Percentiles rank a stretch among this genome's conserved stretches.
Evolutionary conservation across 2,888 invertebrate genomes (phyloP).

Genomic region (Mayetiola destructor): DNA sequence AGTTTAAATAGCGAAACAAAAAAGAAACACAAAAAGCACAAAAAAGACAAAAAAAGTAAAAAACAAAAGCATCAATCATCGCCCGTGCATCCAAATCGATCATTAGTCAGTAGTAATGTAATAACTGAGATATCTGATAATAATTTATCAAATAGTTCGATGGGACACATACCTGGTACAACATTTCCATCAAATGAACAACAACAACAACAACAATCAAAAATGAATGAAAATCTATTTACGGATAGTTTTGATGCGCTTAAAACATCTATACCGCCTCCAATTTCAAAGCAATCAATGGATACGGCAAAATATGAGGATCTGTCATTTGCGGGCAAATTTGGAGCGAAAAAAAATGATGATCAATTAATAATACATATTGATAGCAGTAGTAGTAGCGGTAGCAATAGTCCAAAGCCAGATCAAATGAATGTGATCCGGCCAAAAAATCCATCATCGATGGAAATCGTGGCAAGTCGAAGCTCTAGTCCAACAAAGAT

Average conservation of each 20-base stretch:
- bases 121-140: background rate
- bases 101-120: background rate
- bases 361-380: slow-evolving; percentile 14
- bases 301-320: slow-evolving; percentile 20
- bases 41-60: slow-evolving; percentile 14
- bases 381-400: slow-evolving; percentile 13
- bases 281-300: background rate
- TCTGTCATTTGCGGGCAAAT: slow-evolving; percentile 31
- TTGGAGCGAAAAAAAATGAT: slow-evolving; percentile 22
- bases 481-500: slow-evolving; percentile 3
- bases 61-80: slow-evolving; percentile 1
- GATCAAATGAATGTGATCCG: too few species aligned
- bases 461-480: background rate
- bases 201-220: background rate
- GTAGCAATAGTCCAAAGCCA: background rate
- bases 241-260: background rate
- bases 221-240: background rate
- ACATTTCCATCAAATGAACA: background rate
- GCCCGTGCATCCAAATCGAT: background rate
- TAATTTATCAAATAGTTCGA: slow-evolving; percentile 24
- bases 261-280: slow-evolving; percentile 7
- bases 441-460: background rate
- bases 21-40: slow-evolving; percentile 13
- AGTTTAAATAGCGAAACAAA: background rate
- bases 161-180: too few species aligned